Percentiles rank a stretch among this genome's conserved stretches.
phyloP scores from a whole-genome alignment of 2,888 invertebrate genomes.

The Napeogenes inachia region DNA sequence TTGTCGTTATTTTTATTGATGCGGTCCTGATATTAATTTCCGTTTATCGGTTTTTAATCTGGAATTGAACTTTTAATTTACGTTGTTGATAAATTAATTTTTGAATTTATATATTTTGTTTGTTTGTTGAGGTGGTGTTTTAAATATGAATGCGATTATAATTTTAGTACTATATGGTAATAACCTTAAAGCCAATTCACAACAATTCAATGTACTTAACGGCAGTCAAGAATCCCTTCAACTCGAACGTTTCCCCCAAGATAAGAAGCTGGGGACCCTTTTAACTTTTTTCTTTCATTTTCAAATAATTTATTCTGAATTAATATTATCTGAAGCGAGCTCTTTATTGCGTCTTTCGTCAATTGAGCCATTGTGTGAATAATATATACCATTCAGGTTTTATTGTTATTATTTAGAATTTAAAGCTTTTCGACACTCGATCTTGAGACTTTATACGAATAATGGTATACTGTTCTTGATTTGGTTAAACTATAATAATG shows the following conservation, averaged over 20 bases:
- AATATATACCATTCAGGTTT: slow-evolving; percentile 39
- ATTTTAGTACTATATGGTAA: slow-evolving; percentile 3
- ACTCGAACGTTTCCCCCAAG: slow-evolving; percentile 24
- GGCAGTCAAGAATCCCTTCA: slow-evolving; percentile 24
- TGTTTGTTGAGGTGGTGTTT: too few species aligned
- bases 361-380: slow-evolving; percentile 34
- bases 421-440: slow-evolving; percentile 17
- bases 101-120: too few species aligned
- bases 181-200: slow-evolving; percentile 18
- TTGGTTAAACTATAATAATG: background rate
- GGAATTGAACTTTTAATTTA: background rate
- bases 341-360: slow-evolving; percentile 44
- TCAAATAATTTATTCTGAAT: slow-evolving; percentile 61
- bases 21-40: slow-evolving; percentile 1
- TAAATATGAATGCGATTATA: background rate
- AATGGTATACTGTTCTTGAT: background rate
- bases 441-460: background rate
- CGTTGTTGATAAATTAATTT: too few species aligned
- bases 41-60: too few species aligned
- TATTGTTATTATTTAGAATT: slow-evolving; percentile 26
- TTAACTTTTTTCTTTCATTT: slow-evolving; percentile 47
- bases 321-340: slow-evolving; percentile 55
- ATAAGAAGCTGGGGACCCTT: slow-evolving; percentile 24
- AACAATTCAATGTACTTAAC: slow-evolving; percentile 26
- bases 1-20: slow-evolving; percentile 17